Conservation (phyloP, 2,888 invertebrate species). For the Julus scanicus region DNA sequence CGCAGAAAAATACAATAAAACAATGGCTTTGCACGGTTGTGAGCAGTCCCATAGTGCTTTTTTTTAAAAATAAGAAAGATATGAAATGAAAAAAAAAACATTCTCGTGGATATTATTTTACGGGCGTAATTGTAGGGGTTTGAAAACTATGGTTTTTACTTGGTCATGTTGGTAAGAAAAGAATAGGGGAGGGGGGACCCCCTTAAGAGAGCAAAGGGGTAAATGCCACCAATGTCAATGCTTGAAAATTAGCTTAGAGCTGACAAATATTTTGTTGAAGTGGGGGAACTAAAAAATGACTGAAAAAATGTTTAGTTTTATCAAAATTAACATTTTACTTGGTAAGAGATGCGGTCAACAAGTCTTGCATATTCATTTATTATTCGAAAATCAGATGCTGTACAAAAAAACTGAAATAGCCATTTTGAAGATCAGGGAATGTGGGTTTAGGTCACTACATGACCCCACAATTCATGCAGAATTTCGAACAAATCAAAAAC, state of each 20-base stretch:
- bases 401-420: too few species aligned
- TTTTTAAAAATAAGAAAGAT: conserved; percentile 18
- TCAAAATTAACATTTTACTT: too few species aligned
- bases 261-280: background rate
- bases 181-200: background rate
- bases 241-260: background rate
- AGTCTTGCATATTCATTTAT: too few species aligned
- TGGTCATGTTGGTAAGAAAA: conserved; percentile 21
- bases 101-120: conserved; percentile 15
- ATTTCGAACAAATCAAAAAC: too few species aligned
- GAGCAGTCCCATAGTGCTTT: conserved; percentile 40
- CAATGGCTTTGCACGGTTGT: conserved; percentile 1
- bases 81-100: conserved; percentile 21
- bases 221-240: conserved; percentile 41
- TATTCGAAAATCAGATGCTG: too few species aligned
- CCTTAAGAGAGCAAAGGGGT: background rate
- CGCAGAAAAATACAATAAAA: conserved; percentile 38
- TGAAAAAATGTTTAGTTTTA: too few species aligned
- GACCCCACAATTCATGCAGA: too few species aligned
- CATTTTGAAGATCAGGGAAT: too few species aligned
- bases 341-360: too few species aligned
- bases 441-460: too few species aligned
- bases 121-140: conserved; percentile 35
- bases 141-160: conserved; percentile 40
- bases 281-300: too few species aligned